phyloP scores from a whole-genome alignment of 2,797 vertebrate species.

The Calcarius lapponicus region DNA sequence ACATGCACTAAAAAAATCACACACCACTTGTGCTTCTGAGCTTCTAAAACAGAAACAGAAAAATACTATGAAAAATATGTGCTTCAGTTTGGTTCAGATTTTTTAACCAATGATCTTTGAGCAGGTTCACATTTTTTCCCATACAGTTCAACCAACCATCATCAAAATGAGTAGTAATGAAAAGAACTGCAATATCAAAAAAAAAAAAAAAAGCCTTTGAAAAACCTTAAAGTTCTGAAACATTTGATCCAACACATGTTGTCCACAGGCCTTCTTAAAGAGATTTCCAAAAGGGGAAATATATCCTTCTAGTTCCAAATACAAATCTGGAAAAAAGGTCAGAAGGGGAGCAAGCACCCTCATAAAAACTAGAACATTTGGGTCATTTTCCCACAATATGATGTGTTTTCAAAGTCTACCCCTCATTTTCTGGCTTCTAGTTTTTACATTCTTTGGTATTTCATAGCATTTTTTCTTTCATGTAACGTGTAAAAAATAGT shows the following conservation, averaged over 20 bases:
- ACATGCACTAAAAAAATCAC: not conserved
- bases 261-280: conserved; percentile 25
- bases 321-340: conserved; percentile 57
- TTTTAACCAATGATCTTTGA: conserved; percentile 19
- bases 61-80: not conserved
- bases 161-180: conserved; percentile 42
- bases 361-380: conserved; percentile 41
- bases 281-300: conserved; percentile 40
- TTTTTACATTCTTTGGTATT: conserved; percentile 34
- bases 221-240: conserved; percentile 40
- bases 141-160: not conserved
- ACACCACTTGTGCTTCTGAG: not conserved
- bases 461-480: conserved; percentile 26
- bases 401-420: conserved; percentile 34
- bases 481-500: not conserved
- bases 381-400: conserved; percentile 21
- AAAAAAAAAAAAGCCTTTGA: not conserved
- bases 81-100: not conserved
- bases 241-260: conserved; percentile 42
- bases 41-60: not conserved
- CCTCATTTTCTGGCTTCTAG: conserved; percentile 23
- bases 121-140: not conserved
- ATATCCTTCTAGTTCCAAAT: conserved; percentile 36
- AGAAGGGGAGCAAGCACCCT: not conserved
- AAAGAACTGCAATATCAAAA: not conserved